These are phyloP conservation scores for Luperina nickerlii DNA, from an alignment of 2,888 invertebrate genomes.

Conservation along the genomic window DNA sequence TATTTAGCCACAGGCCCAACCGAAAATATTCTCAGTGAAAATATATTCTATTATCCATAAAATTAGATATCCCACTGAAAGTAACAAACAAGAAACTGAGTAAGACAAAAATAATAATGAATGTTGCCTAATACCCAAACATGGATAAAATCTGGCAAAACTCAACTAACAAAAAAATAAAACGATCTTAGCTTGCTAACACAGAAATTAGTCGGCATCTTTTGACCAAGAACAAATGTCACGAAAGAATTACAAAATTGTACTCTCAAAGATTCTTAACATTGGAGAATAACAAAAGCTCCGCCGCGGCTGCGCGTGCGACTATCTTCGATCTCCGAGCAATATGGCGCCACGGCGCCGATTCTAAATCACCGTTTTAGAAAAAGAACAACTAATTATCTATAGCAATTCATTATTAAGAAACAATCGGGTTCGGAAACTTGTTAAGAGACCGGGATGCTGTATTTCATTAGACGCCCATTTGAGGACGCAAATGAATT, in stretches of 20 bases:
- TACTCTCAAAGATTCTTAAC: constrained; percentile 46
- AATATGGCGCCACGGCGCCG: constrained; percentile 80
- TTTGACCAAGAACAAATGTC: constrained; percentile 46
- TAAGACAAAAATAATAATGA: not conserved
- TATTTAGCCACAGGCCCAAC: no score
- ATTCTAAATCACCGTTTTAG: constrained; percentile 78
- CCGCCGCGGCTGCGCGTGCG: constrained; percentile 71
- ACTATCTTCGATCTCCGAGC: constrained; percentile 74
- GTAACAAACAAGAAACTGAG: not conserved
- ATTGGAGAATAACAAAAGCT: constrained; percentile 58
- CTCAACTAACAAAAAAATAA: not conserved
- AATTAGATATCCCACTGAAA: not conserved
- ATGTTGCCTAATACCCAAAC: not conserved
- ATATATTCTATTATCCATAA: not conserved
- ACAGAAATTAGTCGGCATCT: constrained; percentile 32
- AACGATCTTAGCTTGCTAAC: constrained; percentile 10
- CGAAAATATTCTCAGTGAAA: not conserved
- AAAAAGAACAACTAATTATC: constrained; percentile 75
- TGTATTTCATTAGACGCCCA: constrained; percentile 40
- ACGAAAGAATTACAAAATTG: constrained; percentile 49
- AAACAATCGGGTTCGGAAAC: constrained; percentile 49
- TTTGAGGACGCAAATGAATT: constrained; percentile 46
- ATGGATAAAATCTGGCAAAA: not conserved
- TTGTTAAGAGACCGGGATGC: constrained; percentile 31
- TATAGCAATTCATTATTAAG: constrained; percentile 67